Evolutionary conservation across 2,797 vertebrate genomes (phyloP).

Genomic region (Syngnathus rostellatus): DNA sequence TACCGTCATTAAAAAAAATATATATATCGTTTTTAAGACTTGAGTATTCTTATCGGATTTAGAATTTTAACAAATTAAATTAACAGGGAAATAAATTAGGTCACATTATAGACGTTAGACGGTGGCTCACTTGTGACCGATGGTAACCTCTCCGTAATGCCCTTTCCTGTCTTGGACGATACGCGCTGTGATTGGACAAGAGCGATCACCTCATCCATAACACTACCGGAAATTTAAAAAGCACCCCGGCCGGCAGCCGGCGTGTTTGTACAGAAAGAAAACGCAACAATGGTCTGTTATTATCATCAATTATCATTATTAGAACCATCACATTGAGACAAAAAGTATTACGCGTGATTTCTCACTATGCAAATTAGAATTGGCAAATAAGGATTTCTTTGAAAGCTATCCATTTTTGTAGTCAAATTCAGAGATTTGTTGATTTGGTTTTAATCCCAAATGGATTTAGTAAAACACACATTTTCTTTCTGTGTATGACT

Average conservation of each 20-base stretch:
- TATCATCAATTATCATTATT: neutral
- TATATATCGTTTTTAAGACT: neutral
- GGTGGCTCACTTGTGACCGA: constrained; percentile 48
- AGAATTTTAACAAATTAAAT: neutral
- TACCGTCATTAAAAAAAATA: neutral
- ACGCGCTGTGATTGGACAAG: constrained; percentile 79
- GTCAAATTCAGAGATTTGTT: too few relatives aligned
- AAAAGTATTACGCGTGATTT: neutral
- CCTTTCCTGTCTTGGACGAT: constrained; percentile 52
- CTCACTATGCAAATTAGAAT: neutral
- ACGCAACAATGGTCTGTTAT: neutral
- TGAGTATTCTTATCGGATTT: neutral
- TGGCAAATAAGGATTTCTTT: too few relatives aligned
- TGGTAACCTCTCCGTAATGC: constrained; percentile 65
- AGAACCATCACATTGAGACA: neutral
- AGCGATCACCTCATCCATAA: constrained; percentile 89
- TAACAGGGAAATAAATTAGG: neutral
- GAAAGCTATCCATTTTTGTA: too few relatives aligned
- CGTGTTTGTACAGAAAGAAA: neutral
- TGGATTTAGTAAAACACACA: neutral
- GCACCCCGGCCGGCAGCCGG: constrained; percentile 24
- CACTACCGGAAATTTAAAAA: constrained; percentile 59
- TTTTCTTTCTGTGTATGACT: neutral
- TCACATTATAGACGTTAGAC: neutral
- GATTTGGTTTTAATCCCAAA: neutral